These are phyloP conservation scores for Romanomermis culicivorax DNA, from an alignment of 2,888 invertebrate genomes.

Conservation along the genomic window DNA sequence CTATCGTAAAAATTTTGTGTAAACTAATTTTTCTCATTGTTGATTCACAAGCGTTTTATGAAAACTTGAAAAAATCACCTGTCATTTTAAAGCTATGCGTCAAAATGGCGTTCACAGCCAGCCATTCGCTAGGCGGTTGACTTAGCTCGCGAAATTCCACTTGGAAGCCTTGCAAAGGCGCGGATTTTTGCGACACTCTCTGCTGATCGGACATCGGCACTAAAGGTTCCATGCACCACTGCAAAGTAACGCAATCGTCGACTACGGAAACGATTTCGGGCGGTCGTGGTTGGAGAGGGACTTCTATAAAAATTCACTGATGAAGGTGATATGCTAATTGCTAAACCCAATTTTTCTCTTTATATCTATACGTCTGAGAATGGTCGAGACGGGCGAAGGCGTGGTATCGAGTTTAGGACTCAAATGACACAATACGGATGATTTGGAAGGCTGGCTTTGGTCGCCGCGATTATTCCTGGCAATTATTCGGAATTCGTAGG, in stretches of 20 bases:
- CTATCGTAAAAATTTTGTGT: too few species aligned
- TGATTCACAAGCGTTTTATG: background rate
- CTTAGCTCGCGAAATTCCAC: conserved; percentile 26
- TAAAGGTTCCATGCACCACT: too few species aligned
- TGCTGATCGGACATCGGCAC: too few species aligned
- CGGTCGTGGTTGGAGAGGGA: conserved; percentile 20
- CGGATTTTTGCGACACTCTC: conserved; percentile 24
- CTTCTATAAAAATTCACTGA: conserved; percentile 5
- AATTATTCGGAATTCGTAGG: conserved; percentile 26
- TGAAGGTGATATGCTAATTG: background rate
- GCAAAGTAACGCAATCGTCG: conserved; percentile 17
- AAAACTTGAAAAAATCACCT: conserved; percentile 11
- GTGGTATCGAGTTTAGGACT: conserved; percentile 13
- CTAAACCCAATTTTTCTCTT: background rate
- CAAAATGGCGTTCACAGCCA: conserved; percentile 25
- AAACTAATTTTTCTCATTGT: too few species aligned
- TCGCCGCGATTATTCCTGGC: conserved; percentile 16
- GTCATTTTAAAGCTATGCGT: conserved; percentile 26
- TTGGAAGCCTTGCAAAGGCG: conserved; percentile 28
- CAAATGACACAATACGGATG: conserved; percentile 19
- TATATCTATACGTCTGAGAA: background rate
- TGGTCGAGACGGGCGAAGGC: background rate
- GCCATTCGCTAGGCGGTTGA: conserved; percentile 19
- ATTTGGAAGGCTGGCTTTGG: conserved; percentile 19
- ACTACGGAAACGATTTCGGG: conserved; percentile 20